Conservation (phyloP, 2,888 invertebrate species). For the Trissonchulus sp. region DNA sequence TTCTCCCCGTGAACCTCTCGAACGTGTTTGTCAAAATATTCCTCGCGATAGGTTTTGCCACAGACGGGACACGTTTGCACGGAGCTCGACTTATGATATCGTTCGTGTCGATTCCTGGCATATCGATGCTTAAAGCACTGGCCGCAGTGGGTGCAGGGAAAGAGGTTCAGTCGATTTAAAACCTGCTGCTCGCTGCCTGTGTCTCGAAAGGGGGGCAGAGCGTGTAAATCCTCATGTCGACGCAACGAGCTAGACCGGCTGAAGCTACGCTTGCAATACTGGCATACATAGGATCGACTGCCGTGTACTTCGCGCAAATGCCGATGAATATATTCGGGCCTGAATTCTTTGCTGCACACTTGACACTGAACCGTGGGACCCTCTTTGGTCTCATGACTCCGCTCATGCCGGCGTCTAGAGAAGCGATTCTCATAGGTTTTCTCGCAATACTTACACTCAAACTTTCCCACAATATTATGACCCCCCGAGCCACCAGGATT, state of each 20-base stretch:
- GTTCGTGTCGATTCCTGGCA: neutral
- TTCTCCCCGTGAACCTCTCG: neutral
- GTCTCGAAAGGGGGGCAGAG: neutral
- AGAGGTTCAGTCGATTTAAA: neutral
- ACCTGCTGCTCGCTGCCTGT: neutral
- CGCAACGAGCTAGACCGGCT: neutral
- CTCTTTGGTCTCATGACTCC: neutral
- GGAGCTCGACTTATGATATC: neutral
- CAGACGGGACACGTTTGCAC: neutral
- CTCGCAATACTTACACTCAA: neutral
- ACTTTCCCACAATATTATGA: too few relatives aligned
- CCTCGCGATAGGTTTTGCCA: neutral
- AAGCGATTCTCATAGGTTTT: neutral
- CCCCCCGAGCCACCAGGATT: too few relatives aligned
- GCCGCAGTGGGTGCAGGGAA: neutral
- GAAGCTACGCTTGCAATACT: neutral
- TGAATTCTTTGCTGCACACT: neutral
- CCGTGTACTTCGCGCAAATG: neutral
- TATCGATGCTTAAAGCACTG: constrained; percentile 3
- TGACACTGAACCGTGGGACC: neutral
- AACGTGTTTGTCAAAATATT: neutral
- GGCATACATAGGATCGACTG: neutral
- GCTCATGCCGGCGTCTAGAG: neutral
- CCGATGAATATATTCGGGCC: neutral
- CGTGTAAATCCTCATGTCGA: neutral